Evolutionary conservation across 2,797 vertebrate genomes (phyloP).

Genomic region (Rhadinocentrus ornatus): DNA sequence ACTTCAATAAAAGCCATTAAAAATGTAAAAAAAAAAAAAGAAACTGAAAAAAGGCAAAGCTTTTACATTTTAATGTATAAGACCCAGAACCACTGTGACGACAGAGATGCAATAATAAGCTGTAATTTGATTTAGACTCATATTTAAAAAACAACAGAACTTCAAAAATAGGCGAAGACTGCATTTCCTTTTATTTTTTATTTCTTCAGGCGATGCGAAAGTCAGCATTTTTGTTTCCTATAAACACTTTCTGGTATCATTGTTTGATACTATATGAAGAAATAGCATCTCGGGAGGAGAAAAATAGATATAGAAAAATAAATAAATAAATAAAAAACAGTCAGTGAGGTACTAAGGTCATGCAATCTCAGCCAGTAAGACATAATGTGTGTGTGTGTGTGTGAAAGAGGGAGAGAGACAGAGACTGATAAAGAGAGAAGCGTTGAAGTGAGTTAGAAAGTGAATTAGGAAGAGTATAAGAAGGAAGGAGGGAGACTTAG

Average conservation of each 20-base stretch:
- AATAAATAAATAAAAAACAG: constrained; percentile 41
- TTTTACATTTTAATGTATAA: background rate
- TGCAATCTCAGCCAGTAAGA: constrained; percentile 74
- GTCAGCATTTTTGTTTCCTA: constrained; percentile 65
- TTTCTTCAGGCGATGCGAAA: constrained; percentile 34
- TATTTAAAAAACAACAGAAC: constrained; percentile 21
- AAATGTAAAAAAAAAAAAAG: too few relatives aligned
- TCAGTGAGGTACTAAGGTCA: constrained; percentile 63
- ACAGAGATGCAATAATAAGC: constrained; percentile 18
- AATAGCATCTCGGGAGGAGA: constrained; percentile 33
- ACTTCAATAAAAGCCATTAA: too few relatives aligned
- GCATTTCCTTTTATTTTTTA: constrained; percentile 32
- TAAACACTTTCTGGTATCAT: constrained; percentile 56
- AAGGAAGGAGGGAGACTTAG: constrained; percentile 48
- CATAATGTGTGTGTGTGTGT: constrained; percentile 53
- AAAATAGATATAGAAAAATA: too few relatives aligned
- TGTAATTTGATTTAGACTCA: constrained; percentile 36
- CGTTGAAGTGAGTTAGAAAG: constrained; percentile 57
- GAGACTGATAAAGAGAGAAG: constrained; percentile 62
- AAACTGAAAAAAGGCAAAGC: too few relatives aligned
- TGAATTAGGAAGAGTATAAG: constrained; percentile 49
- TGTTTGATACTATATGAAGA: constrained; percentile 45
- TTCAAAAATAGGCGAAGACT: constrained; percentile 31
- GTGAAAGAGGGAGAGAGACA: constrained; percentile 17
- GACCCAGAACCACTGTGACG: constrained; percentile 19